These are phyloP conservation scores for Chymomyza caudatula DNA, from an alignment of 2,888 invertebrate genomes.

Conservation along the genomic window DNA sequence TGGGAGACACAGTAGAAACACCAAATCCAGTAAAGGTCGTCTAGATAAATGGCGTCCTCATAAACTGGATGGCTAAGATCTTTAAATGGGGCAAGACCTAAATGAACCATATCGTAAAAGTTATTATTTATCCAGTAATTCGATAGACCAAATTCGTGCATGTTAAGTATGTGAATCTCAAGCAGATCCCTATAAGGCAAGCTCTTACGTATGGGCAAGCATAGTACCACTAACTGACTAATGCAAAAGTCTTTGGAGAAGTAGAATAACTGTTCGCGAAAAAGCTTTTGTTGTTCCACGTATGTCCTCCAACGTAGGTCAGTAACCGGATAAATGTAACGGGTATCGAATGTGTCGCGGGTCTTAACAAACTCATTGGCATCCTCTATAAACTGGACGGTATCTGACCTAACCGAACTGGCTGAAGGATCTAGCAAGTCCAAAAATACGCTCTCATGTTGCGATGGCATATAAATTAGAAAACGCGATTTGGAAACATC, in stretches of 20 bases:
- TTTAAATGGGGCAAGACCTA: background rate
- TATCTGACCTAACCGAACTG: background rate
- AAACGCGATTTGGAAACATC: background rate
- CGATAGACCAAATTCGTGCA: background rate
- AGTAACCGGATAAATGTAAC: conserved; percentile 19
- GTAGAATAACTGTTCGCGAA: conserved; percentile 13
- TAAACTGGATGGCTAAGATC: background rate
- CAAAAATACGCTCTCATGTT: background rate
- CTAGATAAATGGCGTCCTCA: background rate
- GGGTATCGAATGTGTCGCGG: conserved; percentile 8
- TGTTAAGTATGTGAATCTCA: conserved; percentile 6
- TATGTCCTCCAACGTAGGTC: conserved; percentile 17
- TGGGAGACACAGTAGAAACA: conserved; percentile 6
- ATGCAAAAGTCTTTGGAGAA: conserved; percentile 1
- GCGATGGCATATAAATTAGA: background rate
- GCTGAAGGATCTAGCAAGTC: too few species aligned
- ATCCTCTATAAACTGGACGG: background rate
- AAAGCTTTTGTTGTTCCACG: conserved; percentile 19
- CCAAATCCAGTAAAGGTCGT: conserved; percentile 32
- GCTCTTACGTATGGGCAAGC: conserved; percentile 4
- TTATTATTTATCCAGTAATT: background rate
- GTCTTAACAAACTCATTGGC: background rate
- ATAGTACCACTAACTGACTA: background rate
- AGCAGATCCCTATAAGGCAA: conserved; percentile 15
- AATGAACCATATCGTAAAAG: conserved; percentile 8